Conservation (phyloP, 2,797 vertebrate species). For the Leptodactylus fallax region DNA sequence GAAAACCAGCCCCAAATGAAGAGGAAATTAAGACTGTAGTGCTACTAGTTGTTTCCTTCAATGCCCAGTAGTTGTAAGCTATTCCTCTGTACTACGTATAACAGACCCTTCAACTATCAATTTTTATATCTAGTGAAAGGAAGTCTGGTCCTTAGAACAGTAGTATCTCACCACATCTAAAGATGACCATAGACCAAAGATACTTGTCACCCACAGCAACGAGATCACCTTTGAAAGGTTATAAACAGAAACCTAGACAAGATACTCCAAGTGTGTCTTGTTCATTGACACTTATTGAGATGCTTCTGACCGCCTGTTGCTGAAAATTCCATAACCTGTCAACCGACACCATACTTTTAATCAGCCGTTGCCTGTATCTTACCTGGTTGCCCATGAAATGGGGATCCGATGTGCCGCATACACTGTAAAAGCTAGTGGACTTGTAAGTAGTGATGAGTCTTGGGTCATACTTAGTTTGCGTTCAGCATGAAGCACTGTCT, state of each 20-base stretch:
- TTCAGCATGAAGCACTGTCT: conserved; percentile 77
- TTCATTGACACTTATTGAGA: background rate
- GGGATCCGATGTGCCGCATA: conserved; percentile 92
- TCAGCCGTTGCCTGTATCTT: conserved; percentile 3
- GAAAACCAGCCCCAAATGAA: background rate
- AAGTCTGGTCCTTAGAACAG: background rate
- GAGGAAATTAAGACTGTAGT: background rate
- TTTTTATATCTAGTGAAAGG: background rate
- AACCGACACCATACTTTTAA: background rate
- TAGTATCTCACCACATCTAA: background rate
- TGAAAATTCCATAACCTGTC: background rate
- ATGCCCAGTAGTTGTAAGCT: too few relatives aligned
- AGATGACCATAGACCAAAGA: too few relatives aligned
- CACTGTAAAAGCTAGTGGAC: conserved; percentile 85
- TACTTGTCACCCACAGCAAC: background rate
- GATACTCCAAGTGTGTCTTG: background rate
- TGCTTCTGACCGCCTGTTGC: background rate
- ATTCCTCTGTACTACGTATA: too few relatives aligned
- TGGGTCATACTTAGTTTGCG: conserved; percentile 74
- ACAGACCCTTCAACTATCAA: background rate
- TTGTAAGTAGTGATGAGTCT: conserved; percentile 85
- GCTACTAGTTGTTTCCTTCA: too few relatives aligned
- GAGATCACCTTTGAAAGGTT: background rate
- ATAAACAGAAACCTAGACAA: background rate
- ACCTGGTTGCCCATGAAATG: conserved; percentile 95